Evolutionary conservation across 2,888 invertebrate genomes (phyloP).

Genomic region (Leucophenga maculata): DNA sequence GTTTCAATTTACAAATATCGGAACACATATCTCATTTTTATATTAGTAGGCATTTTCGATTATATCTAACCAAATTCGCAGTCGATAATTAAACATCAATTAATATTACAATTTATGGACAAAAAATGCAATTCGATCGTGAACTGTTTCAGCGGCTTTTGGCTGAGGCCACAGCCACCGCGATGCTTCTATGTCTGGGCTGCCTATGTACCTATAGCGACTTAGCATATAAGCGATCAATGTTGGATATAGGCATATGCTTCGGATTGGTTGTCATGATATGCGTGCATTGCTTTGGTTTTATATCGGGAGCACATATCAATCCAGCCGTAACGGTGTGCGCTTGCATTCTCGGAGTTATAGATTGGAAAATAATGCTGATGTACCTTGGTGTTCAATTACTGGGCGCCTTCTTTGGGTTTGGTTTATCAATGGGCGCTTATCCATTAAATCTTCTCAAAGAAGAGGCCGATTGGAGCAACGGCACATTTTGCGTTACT

Average conservation of each 20-base stretch:
- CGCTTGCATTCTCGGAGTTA: slow-evolving; percentile 34
- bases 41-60: too few relatives aligned
- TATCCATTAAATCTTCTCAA: not conserved
- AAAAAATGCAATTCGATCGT: slow-evolving; percentile 32
- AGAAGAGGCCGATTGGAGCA: too few relatives aligned
- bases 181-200: slow-evolving; percentile 36
- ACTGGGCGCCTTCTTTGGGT: slow-evolving; percentile 30
- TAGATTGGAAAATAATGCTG: slow-evolving; percentile 39
- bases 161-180: slow-evolving; percentile 37
- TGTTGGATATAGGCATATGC: not conserved
- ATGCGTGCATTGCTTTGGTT: slow-evolving; percentile 31
- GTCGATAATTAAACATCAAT: not conserved
- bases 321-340: slow-evolving; percentile 40
- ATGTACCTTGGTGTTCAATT: slow-evolving; percentile 37
- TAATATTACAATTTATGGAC: too few relatives aligned
- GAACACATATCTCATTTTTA: too few relatives aligned
- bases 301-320: slow-evolving; percentile 41
- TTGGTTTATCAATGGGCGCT: not conserved
- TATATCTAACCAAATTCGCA: too few relatives aligned
- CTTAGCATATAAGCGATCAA: too few relatives aligned
- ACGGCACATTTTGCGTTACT: slow-evolving; percentile 16
- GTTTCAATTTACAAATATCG: too few relatives aligned
- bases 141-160: slow-evolving; percentile 17
- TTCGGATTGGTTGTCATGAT: slow-evolving; percentile 41
- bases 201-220: slow-evolving; percentile 18